Evolutionary conservation across 2,888 invertebrate genomes (phyloP), one percentile per base, ranked within the genome.

Genomic region (Volucella inanis): DNA sequence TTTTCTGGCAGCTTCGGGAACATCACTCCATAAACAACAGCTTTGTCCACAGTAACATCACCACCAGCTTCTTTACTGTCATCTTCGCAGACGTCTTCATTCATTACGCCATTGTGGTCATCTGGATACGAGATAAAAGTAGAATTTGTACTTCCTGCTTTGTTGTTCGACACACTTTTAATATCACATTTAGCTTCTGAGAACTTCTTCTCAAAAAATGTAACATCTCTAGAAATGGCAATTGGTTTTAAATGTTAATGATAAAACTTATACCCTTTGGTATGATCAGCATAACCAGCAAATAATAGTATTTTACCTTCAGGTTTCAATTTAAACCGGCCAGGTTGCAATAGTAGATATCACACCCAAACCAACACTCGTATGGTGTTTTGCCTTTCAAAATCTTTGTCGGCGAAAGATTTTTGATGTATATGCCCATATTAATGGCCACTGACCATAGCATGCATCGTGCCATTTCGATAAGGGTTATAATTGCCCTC

Each of bases 381-480:
- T 87, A 87, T 8, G 87, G 88, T 0, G 87, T 87, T 49, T 59
- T 71, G 2, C 74, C 61, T 8, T 64, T 62, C n/a, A 83, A 54
- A 12, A 86, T 14, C 67, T 87, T 83, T 0, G 86, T 76, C 8
- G 72, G 72, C 3, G 74, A 87, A 10, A 87, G 79, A 72, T 88
- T 88, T 68, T 87, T 39, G 1, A 88, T 80, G 38, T 87, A 87
- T 1, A 67, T 70, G n/a, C 87, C 87, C 0, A 87, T 87, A 64
- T 81, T 85, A 3, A 88, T 54, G 4, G 84, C 80, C 65, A 88
- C 87, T 9, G 87, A 77, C 87, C 87, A 88, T 22, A 87, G 31
- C 70, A 88, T 64, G 50, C 87, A 87, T 22, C 87, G 62, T 4
- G 87, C 82, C 83, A 88, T 88, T 41, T 88, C 88, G 0, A 88